Base-by-base conservation (phyloP, 2,888 invertebrate genomes). In the Myopa tessellatipennis region DNA sequence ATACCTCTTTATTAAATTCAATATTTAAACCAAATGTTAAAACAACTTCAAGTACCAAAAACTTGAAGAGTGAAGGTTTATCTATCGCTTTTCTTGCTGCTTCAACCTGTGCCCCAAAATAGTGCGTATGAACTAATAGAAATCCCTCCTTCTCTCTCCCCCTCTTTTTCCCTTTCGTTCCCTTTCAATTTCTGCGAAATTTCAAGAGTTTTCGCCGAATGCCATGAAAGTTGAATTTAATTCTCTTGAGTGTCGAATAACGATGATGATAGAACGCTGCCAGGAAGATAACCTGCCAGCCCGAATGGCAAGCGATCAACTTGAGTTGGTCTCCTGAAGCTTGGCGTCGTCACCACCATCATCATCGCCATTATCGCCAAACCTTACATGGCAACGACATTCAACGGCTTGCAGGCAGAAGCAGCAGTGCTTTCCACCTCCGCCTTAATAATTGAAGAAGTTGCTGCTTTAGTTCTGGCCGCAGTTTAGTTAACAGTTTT, bases 401-500 rank as follows among this genome's bases (percentile, higher is more conserved):
- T 26, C 36, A 26, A 36, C 63, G 14, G 14, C 14, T 63, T 63
- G 63, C 63, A 60, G 18, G 60, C 60, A 60, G 18, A 18, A 60
- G 26, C 18, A 26, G 60, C 60, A 26, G 26, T 26, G 26, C 45
- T 34, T 52, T 50, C 18, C 50, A 50, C 52, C 52, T 52, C 70
- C 52, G 34, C 14, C 69, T 69, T 69, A 18, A 26, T 50, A 70
- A 52, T 70, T 52, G 34, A 70, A 55, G 55, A 45, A n/a, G 68
- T 36, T 45, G 38, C 18, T 18, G n/a, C 4, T 72, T 76, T 72
- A 68, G 58, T 63, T 76, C 67, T 61, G 34, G 36, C 80, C 80
- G 72, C 80, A 79, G 75, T 79, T 79, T 80, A 69, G 79, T 80
- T 80, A 80, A 79, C 79, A 78, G 78, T 75, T 78, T 80, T 78